Base-by-base conservation (phyloP, 2,113 vertebrate genomes). In the Climacteris rufus region DNA sequence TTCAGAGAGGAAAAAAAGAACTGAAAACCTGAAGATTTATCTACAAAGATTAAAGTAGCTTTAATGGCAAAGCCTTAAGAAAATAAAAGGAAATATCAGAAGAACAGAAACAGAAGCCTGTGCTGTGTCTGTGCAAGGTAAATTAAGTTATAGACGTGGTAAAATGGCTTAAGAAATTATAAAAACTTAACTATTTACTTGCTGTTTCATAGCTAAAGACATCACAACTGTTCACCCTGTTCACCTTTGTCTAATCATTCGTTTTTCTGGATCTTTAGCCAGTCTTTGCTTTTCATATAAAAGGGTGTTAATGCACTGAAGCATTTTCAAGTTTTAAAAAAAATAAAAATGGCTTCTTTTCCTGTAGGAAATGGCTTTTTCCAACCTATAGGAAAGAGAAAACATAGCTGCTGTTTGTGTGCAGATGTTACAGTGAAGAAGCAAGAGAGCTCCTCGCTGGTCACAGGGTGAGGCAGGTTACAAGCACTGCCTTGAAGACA, bases 131-230 rank as follows among this genome's bases (percentile, higher is more conserved):
- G 42, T 71, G 60, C 60, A 56, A 74, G 50, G 50, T 21, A 93
- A 96, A 92, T 87, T 77, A 93, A 96, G 83, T 68, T 92, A 66
- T 31, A 84, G 52, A 52, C 44, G 37, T 77, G 72, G 25, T 70
- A 45, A 91, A 91, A 83, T 52, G 39, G 21, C 40, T 87, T 75
- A 82, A 61, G 56, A 89, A 89, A 83, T 94, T 76, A 54, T 31
- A 39, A 47, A 83, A 44, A 27, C 7, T 18, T 91, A 86, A 91
- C 59, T 2, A 1, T 72, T 77, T 54, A 72, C 13, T 49, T 93
- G 63, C 75, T 83, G 42, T 70, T 88, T 80, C 42, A 21, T 39
- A 72, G 17, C 45, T 53, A 83, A 69, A 57, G 53, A n/a, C 6
- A 53, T 52, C 23, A 49, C 37, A 80, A 15, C n/a, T n/a, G n/a